Conservation (phyloP, 2,797 vertebrate species). For the Hippocampus kuda region DNA sequence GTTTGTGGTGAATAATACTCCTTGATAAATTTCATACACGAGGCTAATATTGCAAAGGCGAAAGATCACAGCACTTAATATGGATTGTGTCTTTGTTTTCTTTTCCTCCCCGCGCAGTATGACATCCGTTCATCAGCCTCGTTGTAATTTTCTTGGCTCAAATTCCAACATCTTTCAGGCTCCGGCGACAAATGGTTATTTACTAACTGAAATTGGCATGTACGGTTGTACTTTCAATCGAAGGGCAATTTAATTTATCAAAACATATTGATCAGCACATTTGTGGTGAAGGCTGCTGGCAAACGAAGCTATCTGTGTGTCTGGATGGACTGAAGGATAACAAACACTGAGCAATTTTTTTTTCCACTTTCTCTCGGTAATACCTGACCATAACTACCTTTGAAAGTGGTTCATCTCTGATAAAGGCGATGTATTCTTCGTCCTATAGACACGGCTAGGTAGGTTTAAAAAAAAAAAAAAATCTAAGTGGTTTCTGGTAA, state of each 20-base stretch:
- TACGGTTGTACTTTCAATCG: background rate
- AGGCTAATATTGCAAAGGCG: too few relatives aligned
- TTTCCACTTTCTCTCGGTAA: background rate
- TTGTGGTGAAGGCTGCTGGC: background rate
- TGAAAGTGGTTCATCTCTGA: background rate
- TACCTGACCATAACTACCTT: too few relatives aligned
- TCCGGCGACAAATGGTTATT: background rate
- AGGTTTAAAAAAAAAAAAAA: slow-evolving; percentile 19
- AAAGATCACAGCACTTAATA: too few relatives aligned
- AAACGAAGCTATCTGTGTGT: background rate
- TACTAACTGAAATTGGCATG: background rate
- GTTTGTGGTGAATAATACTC: too few relatives aligned
- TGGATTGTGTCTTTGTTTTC: background rate
- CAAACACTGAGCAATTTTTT: background rate
- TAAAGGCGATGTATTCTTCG: slow-evolving; percentile 21
- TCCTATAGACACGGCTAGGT: slow-evolving; percentile 14
- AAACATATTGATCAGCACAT: slow-evolving; percentile 3
- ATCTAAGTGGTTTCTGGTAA: slow-evolving; percentile 48
- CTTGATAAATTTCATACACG: too few relatives aligned
- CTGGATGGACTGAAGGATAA: slow-evolving; percentile 12
- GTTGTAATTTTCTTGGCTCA: background rate
- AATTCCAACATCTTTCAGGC: too few relatives aligned
- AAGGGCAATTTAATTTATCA: slow-evolving; percentile 1
- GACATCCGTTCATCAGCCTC: background rate
- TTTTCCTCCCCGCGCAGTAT: background rate